Conservation (phyloP, 2,888 invertebrate genomes). For the Acanthopleura granulata region DNA sequence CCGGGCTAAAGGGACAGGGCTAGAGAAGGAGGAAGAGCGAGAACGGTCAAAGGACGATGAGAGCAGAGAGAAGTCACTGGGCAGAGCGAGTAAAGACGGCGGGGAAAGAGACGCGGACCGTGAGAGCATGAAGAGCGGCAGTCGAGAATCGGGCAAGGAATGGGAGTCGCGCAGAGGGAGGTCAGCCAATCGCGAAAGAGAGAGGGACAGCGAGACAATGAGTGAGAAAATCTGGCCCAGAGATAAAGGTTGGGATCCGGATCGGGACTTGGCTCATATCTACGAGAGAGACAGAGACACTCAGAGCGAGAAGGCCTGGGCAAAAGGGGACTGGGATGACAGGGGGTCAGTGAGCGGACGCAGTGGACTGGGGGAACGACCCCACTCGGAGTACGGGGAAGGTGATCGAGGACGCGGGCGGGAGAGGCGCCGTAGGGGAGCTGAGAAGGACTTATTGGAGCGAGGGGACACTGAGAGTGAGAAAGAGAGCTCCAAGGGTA, state of each 20-base stretch:
- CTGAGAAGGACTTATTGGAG: not conserved
- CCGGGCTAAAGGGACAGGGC: not conserved
- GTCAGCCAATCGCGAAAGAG: not conserved
- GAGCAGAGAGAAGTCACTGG: not conserved
- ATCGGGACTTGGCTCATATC: not conserved
- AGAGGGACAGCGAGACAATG: not conserved
- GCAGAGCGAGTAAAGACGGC: not conserved
- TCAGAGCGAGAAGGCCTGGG: not conserved
- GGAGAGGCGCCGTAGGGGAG: not conserved
- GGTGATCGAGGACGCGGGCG: not conserved
- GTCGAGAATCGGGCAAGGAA: not conserved
- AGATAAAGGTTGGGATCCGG: not conserved
- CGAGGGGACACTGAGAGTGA: not conserved
- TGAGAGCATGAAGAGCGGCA: not conserved
- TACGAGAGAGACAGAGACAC: not conserved
- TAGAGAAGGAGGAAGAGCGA: not conserved
- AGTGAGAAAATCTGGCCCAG: not conserved
- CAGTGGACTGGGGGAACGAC: not conserved
- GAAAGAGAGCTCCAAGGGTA: not conserved
- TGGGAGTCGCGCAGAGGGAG: not conserved
- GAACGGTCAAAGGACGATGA: not conserved
- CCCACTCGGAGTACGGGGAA: not conserved
- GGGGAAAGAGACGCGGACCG: not conserved
- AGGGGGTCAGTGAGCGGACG: not conserved
- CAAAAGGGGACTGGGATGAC: not conserved